A percentile compares a stretch with the other conserved stretches of the same genome.
These are phyloP conservation scores for Meloidogyne floridensis DNA, from an alignment of 1,140 invertebrate genomes.

Conservation along the genomic window DNA sequence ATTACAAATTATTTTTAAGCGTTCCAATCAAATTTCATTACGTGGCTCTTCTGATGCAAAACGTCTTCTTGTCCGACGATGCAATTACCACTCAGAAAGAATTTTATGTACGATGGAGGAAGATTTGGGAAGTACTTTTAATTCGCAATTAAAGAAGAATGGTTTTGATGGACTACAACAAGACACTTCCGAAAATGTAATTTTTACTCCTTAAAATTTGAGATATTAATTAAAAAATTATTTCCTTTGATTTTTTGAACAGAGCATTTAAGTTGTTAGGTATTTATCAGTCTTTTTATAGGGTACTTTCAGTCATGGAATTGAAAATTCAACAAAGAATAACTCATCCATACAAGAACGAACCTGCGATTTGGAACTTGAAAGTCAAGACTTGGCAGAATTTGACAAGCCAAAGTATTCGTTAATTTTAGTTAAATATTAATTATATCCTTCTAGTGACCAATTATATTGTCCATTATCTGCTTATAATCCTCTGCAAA, in stretches of 20 bases:
- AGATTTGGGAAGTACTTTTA: neutral
- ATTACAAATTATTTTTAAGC: conserved; percentile 17
- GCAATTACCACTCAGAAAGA: conserved; percentile 63
- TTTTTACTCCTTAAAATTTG: conserved; percentile 27
- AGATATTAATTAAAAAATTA: neutral
- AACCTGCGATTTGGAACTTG: neutral
- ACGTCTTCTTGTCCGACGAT: conserved; percentile 49
- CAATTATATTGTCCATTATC: conserved; percentile 11
- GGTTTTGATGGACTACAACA: neutral
- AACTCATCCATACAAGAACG: neutral
- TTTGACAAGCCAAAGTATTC: neutral
- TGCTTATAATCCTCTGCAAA: conserved; percentile 17
- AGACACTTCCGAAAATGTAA: neutral
- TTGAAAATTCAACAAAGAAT: conserved; percentile 1
- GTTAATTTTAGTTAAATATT: neutral
- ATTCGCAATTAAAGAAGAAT: neutral
- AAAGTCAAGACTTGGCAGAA: conserved; percentile 24
- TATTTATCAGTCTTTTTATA: too few species aligned
- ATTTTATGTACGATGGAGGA: conserved; percentile 48
- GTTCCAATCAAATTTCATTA: conserved; percentile 1
- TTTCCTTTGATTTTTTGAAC: too few species aligned
- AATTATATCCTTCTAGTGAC: neutral
- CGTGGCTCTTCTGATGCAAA: conserved; percentile 32
- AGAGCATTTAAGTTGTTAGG: neutral
- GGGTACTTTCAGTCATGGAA: neutral